Evolutionary conservation across 1,140 invertebrate species (phyloP), one percentile per base, ranked within the genome.

Genomic region (Ditylenchus dipsaci): DNA sequence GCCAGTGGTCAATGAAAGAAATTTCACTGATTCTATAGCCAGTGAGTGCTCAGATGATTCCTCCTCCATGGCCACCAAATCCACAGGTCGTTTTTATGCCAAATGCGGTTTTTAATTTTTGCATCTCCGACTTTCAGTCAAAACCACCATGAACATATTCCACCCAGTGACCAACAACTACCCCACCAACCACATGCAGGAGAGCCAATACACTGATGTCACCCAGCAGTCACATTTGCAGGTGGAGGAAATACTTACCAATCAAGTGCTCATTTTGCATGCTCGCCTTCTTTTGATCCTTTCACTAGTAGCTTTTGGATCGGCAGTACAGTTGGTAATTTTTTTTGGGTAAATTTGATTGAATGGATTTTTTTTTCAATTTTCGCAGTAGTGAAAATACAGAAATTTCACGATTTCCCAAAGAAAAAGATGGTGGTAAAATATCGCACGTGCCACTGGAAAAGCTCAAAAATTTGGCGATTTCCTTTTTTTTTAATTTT

Each of bases 161-260:
- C 76, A 76, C n/a, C 69, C 66, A 29, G 43, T 62, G 29, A 67
- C 69, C 63, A 73, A 74, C 30, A 43, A 62, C 26, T 74, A 77
- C 70, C 47, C 60, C 17, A 68, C 77, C 38, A 78, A 71, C 38
- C 42, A 62, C 29, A 75, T 8, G 77, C 78, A 64, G 67, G 74
- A 62, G 29, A 23, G 15, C 1, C 26, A 65, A 9, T 49, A 60
- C 56, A 69, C 38, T 60, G 27, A 53, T 13, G 53, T 21, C 26
- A 70, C 53, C n/a, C 7, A 63, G 23, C 15, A 0, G 57, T 23
- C 23, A 9, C 49, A 27, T 33, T 69, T 76, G 59, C 43, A 78
- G 74, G 64, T 79, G n/a, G 78, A 80, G 42, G 76, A 81, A 64
- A 65, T 80, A 19, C 49, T 73, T 11, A 80, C 78, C 30, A 79